Conservation (phyloP, 2,797 vertebrate species). For the Sebastolobus altivelis region DNA sequence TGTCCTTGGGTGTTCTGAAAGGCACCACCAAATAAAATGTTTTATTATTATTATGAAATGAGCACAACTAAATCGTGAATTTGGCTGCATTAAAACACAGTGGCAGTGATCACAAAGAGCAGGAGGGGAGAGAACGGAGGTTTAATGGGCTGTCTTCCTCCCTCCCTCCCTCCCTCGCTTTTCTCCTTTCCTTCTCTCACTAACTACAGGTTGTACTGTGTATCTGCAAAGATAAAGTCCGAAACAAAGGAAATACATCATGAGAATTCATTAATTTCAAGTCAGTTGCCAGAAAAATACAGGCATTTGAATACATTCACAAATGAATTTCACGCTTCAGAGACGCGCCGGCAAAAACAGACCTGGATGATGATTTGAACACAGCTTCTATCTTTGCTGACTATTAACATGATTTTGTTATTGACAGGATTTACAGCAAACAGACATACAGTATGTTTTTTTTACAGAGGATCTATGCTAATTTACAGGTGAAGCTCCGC, state of each 20-base stretch:
- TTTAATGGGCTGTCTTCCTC: background rate
- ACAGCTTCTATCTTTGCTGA: background rate
- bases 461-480: background rate
- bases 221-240: background rate
- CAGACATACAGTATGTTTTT: background rate
- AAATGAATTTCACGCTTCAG: background rate
- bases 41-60: too few species aligned
- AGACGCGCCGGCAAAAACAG: background rate
- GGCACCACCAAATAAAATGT: too few species aligned
- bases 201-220: background rate
- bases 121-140: background rate
- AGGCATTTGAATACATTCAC: background rate
- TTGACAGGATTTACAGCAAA: background rate
- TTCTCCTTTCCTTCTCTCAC: background rate
- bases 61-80: background rate
- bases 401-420: background rate
- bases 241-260: background rate
- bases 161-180: fast-evolving
- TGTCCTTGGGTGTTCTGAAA: too few species aligned
- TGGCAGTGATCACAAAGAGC: background rate
- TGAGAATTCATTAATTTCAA: background rate
- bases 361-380: background rate
- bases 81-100: background rate
- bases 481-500: background rate
- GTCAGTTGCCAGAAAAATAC: background rate